A percentile compares a stretch with the other conserved stretches of the same genome.
These are phyloP conservation scores for Propsilocerus akamusi DNA, from an alignment of 1,140 invertebrate species.

Conservation along the genomic window DNA sequence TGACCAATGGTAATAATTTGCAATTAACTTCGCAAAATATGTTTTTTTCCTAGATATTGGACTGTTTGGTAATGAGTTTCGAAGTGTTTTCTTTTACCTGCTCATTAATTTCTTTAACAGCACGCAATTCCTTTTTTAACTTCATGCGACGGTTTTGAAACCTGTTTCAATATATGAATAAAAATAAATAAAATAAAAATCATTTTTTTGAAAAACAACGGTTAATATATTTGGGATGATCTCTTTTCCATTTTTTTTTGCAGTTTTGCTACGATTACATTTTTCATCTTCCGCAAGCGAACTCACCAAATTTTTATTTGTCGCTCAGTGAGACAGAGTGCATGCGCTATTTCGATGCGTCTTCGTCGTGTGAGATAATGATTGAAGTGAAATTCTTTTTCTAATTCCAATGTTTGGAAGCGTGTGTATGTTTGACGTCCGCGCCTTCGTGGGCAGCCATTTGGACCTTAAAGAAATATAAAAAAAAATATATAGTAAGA, in stretches of 20 bases:
- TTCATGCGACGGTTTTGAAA: slow-evolving; percentile 97
- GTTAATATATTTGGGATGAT: too few species aligned
- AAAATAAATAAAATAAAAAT: too few species aligned
- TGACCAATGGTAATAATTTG: neutral
- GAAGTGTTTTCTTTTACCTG: slow-evolving; percentile 32
- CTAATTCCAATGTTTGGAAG: slow-evolving; percentile 84
- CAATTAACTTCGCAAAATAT: neutral
- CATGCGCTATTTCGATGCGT: slow-evolving; percentile 93
- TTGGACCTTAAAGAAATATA: slow-evolving; percentile 72
- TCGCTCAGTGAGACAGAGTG: slow-evolving; percentile 84
- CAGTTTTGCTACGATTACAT: too few species aligned
- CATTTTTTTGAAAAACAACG: too few species aligned
- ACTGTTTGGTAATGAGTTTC: neutral
- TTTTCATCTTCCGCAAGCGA: neutral
- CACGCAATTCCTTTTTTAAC: slow-evolving; percentile 85
- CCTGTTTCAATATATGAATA: too few species aligned
- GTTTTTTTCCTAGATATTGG: neutral
- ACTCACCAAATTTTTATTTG: slow-evolving; percentile 85
- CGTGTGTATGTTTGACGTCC: slow-evolving; percentile 93
- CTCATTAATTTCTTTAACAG: slow-evolving; percentile 89
- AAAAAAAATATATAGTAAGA: slow-evolving; percentile 1
- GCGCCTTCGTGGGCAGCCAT: slow-evolving; percentile 81
- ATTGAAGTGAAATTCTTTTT: slow-evolving; percentile 98
- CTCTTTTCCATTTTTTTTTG: too few species aligned
- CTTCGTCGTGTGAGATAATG: slow-evolving; percentile 88